Base-by-base conservation (phyloP, 2,888 invertebrate species). In the Apamea epomidion region DNA sequence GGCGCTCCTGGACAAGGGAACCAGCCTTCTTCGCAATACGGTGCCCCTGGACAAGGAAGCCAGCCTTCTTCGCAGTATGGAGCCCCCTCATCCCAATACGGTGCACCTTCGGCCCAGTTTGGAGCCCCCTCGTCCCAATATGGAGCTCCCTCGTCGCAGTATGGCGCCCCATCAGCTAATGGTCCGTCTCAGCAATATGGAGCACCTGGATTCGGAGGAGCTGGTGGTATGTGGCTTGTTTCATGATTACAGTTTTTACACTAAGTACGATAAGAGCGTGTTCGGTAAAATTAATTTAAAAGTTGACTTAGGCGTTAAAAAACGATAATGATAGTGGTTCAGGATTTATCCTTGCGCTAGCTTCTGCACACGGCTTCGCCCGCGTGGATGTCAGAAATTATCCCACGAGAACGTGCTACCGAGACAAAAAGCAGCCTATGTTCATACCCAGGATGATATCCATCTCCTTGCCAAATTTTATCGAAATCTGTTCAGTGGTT, bases 201-300 rank as follows among this genome's bases (percentile, higher is more conserved):
- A 8, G 93, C 93, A 0, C 95, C 95, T 64, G 92, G 91, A 32
- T 89, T 92, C 51, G 92, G 92, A 65, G 83, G 81, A 48, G 67
- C 79, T 71, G 85, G 76, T 60, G 89, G 89, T 88, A 76, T 73
- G 77, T 71, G 1, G 12, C 70, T 70, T 51, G 5, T 32, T 54
- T 5, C 8, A 54, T 71, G 2, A 71, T 51, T 10, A 51, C 16
- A 25, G 14, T 16, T 32, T 5, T 37, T 12, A n/a, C 58, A n/a
- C 1, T n/a, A 10, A 7, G 54, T 51, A 51, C 51, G 18, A 51
- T 21, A 54, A 21, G 21, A 21, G 21, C 18, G 21, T 54, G 21
- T 45, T 45, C 10, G 54, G 8, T 54, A 25, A 48, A 48, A 48
- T 48, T 48, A 48, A 16, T 14, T 48, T 48, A 3, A 16, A 14